Base-by-base conservation (phyloP, 2,113 vertebrate genomes). In the Thomomys bottae region DNA sequence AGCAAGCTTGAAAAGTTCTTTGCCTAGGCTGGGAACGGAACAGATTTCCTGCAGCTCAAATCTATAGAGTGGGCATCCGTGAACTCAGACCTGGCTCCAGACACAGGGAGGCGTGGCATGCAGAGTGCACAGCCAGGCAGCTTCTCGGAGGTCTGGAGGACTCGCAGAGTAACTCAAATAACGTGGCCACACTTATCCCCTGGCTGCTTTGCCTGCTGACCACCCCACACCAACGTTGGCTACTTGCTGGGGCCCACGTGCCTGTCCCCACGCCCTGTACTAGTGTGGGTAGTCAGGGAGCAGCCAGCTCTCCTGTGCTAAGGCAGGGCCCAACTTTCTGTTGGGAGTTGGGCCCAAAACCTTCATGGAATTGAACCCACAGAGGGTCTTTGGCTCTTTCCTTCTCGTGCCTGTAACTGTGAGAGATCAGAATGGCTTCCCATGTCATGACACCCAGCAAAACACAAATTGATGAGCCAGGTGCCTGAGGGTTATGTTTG, bases 21-120 rank as follows among this genome's bases (percentile, higher is more conserved):
- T 18, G n/a, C 63, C 11, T 24, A 12, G 54, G 3, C 77, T 63
- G 63, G 17, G 2, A 26, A 21, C 2, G 2, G 6, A 49, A 21
- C 0, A 59, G 59, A 36, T 36, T 79, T 63, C 28, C 32, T 66
- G 30, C 23, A 63, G 63, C 72, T 67, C 45, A 6, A 17, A 10
- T 42, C 68, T 21, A n/a, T n/a, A 23, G 32, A 5, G 63, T 1
- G 26, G 57, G 49, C 8, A 40, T 23, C n/a, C 12, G 1, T 1
- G 66, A 14, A 1, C 38, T 40, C 64, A 18, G 70, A 18, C 5
- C 57, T 0, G 54, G 59, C 57, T 73, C 21, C 24, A 75, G 59
- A 23, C 17, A 4, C 2, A 18, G n/a, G 9, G 3, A 64, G 2
- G 8, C 3, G 3, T 1, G 45, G 15, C 12, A 23, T 28, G 24